Evolutionary conservation across 2,113 vertebrate species (phyloP).

Genomic region (Ardeotis arabs): DNA sequence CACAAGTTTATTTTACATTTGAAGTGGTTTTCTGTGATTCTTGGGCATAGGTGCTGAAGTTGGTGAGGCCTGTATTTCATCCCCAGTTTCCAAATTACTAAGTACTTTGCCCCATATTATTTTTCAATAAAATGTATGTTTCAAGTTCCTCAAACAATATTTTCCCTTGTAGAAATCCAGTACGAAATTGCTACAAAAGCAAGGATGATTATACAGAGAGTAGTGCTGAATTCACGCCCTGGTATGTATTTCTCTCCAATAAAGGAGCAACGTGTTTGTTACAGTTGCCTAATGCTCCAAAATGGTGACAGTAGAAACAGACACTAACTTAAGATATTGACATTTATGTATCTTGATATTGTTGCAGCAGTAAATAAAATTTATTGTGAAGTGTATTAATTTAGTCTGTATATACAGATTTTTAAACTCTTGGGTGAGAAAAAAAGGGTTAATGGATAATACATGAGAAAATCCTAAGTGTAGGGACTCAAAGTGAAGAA

Average conservation of each 20-base stretch:
- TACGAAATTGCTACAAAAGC: background rate
- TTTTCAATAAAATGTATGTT: background rate
- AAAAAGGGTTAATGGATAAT: background rate
- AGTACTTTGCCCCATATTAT: background rate
- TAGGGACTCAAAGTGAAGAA: background rate
- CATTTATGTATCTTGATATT: background rate
- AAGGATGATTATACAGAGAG: constrained; percentile 79
- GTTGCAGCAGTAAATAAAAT: background rate
- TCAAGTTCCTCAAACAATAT: background rate
- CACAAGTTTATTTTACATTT: background rate
- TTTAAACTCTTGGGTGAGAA: background rate
- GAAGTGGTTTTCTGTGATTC: background rate
- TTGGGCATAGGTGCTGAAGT: background rate
- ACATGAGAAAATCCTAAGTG: background rate
- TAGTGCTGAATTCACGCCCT: constrained; percentile 86
- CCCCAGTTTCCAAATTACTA: background rate
- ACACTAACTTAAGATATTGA: background rate
- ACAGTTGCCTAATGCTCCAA: background rate
- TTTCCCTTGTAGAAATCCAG: constrained; percentile 39
- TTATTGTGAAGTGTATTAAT: background rate
- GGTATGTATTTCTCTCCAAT: constrained; percentile 76
- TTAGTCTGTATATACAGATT: background rate
- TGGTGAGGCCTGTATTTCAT: background rate
- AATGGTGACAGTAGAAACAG: background rate
- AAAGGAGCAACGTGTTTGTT: background rate